phyloP scores from a whole-genome alignment of 2,113 vertebrate species.

The Lathamus discolor region DNA sequence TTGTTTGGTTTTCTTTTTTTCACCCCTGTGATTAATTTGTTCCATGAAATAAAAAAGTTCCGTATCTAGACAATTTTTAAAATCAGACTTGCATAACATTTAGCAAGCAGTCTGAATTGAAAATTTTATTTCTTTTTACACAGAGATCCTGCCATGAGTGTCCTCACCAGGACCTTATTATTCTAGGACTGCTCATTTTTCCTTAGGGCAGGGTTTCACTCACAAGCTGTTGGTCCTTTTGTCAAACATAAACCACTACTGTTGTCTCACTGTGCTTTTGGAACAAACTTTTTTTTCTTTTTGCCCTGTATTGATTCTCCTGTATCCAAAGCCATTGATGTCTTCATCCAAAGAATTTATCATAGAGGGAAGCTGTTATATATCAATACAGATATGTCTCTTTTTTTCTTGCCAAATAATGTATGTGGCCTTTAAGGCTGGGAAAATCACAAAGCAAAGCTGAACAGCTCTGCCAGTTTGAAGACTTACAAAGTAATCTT shows the following conservation, averaged over 20 bases:
- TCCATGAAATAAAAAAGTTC: background rate
- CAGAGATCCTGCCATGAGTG: background rate
- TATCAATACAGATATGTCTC: background rate
- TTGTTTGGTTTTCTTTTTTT: background rate
- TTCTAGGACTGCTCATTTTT: background rate
- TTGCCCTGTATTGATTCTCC: background rate
- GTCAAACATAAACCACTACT: background rate
- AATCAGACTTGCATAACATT: background rate
- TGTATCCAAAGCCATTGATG: background rate
- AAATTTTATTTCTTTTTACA: background rate
- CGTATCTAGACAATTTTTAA: background rate
- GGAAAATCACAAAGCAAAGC: background rate
- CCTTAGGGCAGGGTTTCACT: background rate
- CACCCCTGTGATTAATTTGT: background rate
- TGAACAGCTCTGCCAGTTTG: background rate
- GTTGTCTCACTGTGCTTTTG: background rate
- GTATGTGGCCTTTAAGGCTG: background rate
- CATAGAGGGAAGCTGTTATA: background rate
- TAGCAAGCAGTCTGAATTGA: background rate
- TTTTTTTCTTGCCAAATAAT: slow-evolving; percentile 7
- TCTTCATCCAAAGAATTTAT: background rate
- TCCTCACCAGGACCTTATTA: background rate
- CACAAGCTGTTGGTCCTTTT: background rate
- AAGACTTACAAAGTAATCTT: background rate
- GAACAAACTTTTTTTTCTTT: background rate